Percentiles rank a stretch among this genome's conserved stretches.
Evolutionary conservation across 1,140 invertebrate genomes (phyloP).

Genomic region (Drosophila eugracilis): DNA sequence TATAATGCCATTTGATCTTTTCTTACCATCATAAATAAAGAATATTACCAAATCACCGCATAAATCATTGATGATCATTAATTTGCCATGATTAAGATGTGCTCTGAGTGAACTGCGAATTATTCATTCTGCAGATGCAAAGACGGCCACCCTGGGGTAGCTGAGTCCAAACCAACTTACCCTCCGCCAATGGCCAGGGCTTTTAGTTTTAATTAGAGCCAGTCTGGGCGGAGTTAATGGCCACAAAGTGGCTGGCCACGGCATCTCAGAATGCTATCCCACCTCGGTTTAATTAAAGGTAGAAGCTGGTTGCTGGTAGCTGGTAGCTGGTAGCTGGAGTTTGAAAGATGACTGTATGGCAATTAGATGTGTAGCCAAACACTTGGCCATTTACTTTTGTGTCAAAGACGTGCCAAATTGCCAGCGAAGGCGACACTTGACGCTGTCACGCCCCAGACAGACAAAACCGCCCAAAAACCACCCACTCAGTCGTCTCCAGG

Average conservation of each 20-base stretch:
- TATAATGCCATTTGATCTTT: slow-evolving; percentile 1
- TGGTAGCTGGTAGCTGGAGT: slow-evolving; percentile 17
- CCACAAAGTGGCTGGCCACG: slow-evolving; percentile 46
- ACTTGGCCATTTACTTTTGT: slow-evolving; percentile 67
- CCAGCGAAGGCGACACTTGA: slow-evolving; percentile 56
- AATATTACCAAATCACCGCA: slow-evolving; percentile 18
- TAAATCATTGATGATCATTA: slow-evolving; percentile 22
- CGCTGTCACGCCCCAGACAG: slow-evolving; percentile 61
- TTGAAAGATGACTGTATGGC: slow-evolving; percentile 38
- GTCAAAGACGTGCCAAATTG: slow-evolving; percentile 66
- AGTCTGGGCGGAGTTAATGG: slow-evolving; percentile 47
- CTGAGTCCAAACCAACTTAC: too few species aligned
- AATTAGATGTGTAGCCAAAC: slow-evolving; percentile 66
- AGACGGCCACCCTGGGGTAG: not conserved
- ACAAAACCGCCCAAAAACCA: slow-evolving; percentile 20
- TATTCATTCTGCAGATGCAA: slow-evolving; percentile 25
- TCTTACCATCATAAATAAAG: slow-evolving; percentile 7
- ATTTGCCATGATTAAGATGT: slow-evolving; percentile 21
- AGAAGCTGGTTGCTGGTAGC: too few species aligned
- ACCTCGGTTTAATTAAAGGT: slow-evolving; percentile 51
- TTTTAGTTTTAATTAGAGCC: slow-evolving; percentile 57
- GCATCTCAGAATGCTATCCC: slow-evolving; percentile 26
- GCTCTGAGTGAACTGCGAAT: slow-evolving; percentile 8
- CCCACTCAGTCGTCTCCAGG: slow-evolving; percentile 35
- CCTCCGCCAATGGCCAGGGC: not conserved